Conservation (phyloP, 2,888 invertebrate genomes). For the Altica lythri region DNA sequence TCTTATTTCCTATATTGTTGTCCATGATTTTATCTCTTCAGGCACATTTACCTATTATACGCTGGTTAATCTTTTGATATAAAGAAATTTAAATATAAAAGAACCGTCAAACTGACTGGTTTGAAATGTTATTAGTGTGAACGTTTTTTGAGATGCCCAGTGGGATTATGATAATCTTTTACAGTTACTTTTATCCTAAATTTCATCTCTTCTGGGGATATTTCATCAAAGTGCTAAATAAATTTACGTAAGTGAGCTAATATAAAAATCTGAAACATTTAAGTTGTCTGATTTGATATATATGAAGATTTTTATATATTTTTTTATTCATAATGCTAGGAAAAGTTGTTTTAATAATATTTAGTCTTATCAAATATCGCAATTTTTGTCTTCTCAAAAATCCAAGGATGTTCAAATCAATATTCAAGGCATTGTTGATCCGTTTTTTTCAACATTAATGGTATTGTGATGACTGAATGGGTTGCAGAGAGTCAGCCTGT, state of each 20-base stretch:
- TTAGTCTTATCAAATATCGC: no score
- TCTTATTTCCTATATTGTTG: slow-evolving; percentile 33
- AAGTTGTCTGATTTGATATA: not conserved
- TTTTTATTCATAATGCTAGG: not conserved
- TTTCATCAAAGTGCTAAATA: slow-evolving; percentile 23
- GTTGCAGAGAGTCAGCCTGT: no score
- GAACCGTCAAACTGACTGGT: slow-evolving; percentile 31
- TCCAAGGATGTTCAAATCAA: no score
- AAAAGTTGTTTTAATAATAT: not conserved
- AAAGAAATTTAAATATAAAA: slow-evolving; percentile 31
- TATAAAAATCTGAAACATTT: not conserved
- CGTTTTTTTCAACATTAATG: no score
- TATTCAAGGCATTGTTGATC: no score
- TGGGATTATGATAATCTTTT: slow-evolving; percentile 29
- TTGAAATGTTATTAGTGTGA: slow-evolving; percentile 28
- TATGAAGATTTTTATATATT: not conserved
- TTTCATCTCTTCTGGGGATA: slow-evolving; percentile 21
- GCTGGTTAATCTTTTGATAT: slow-evolving; percentile 30
- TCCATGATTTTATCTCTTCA: slow-evolving; percentile 29
- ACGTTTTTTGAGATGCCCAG: slow-evolving; percentile 26
- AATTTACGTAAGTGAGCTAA: slow-evolving; percentile 16
- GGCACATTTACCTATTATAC: slow-evolving; percentile 29
- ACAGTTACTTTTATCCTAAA: slow-evolving; percentile 27
- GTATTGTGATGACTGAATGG: no score
- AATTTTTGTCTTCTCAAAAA: no score